Conservation (phyloP, 2,113 vertebrate species). For the Raphicerus campestris region DNA sequence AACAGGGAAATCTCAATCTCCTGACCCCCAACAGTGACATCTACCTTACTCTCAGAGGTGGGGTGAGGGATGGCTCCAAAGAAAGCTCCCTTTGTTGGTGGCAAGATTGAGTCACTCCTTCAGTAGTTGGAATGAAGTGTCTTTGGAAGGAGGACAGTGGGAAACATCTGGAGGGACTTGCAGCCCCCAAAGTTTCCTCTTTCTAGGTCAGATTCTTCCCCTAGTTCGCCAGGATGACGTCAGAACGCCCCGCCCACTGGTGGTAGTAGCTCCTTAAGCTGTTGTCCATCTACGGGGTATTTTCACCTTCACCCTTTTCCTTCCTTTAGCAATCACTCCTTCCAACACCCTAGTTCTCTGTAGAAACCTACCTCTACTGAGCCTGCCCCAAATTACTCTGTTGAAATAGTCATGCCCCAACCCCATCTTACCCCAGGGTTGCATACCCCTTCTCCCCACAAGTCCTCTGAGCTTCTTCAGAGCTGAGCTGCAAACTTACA, state of each 20-base stretch:
- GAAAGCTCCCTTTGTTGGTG: neutral
- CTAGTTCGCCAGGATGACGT: neutral
- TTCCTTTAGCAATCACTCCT: neutral
- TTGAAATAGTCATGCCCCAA: fast-evolving
- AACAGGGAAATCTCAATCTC: neutral
- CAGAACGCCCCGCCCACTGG: neutral
- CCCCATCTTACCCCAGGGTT: neutral
- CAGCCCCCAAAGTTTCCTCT: neutral
- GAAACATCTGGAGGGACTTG: neutral
- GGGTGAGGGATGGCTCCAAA: neutral
- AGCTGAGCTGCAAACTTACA: neutral
- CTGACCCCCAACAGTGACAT: neutral
- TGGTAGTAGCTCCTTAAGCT: neutral
- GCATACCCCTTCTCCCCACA: neutral
- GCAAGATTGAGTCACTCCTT: neutral
- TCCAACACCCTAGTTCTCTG: neutral
- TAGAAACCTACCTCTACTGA: neutral
- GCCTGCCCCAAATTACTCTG: no score
- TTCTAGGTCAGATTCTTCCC: neutral
- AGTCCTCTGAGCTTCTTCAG: neutral
- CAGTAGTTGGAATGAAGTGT: neutral
- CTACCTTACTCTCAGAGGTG: neutral
- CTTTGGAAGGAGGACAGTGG: neutral
- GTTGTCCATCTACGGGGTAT: fast-evolving
- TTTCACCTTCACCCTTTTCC: neutral